Evolutionary conservation across 2,113 vertebrate species (phyloP).

Genomic region (Epinephelus moara): DNA sequence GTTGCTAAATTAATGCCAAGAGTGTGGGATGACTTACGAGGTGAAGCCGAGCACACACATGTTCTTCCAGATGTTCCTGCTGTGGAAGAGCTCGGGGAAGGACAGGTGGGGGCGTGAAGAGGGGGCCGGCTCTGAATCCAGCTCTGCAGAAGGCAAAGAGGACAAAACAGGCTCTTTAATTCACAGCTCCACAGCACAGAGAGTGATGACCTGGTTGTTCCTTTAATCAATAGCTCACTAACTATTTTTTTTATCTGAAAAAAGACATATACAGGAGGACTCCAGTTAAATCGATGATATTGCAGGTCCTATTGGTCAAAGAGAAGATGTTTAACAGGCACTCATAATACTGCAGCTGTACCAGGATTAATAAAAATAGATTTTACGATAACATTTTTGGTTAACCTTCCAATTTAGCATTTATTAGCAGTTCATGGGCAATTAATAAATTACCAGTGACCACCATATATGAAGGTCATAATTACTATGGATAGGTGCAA

Average conservation of each 20-base stretch:
- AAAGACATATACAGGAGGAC: background rate
- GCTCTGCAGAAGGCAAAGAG: conserved; percentile 78
- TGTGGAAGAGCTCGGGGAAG: conserved; percentile 86
- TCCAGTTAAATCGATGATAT: background rate
- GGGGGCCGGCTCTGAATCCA: conserved; percentile 84
- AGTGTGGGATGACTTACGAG: conserved; percentile 85
- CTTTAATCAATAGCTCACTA: conserved; percentile 12
- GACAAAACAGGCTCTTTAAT: conserved; percentile 11
- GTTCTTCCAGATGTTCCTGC: conserved; percentile 94
- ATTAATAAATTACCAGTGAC: background rate
- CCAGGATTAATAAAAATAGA: background rate
- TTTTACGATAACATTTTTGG: background rate
- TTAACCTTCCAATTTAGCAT: background rate
- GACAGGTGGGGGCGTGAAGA: conserved; percentile 83
- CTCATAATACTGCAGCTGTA: background rate
- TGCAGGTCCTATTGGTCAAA: background rate
- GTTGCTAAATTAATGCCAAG: background rate
- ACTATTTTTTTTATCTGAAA: background rate
- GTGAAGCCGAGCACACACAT: conserved; percentile 92
- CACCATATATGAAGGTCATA: no score
- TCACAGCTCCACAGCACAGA: background rate
- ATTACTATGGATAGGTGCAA: no score
- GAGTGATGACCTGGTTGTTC: background rate
- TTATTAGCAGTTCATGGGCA: background rate
- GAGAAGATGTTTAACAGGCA: background rate